Base-by-base conservation (phyloP, 2,888 invertebrate genomes). In the Mactromeris polynyma region DNA sequence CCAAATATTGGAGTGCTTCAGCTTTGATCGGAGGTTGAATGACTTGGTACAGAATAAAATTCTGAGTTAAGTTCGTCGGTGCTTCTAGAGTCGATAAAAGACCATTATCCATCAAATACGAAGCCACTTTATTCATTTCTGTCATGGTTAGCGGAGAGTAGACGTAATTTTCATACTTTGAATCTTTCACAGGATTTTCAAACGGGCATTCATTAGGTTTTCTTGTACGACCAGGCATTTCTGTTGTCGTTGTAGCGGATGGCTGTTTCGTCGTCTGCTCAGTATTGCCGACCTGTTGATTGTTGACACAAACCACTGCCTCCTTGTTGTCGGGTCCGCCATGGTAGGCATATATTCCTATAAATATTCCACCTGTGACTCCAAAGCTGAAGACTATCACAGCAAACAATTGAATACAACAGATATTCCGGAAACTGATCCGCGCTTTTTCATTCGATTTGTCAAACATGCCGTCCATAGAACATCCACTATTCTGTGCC, bases 1-100 rank as follows among this genome's bases (percentile, higher is more conserved):
- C 93, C 21, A 94, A 81, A 81, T 93, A 92, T 19, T 78, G 38
- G 11, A 94, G 78, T 11, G 93, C 93, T 26, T 87, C 91, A 14
- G 46, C 40, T 87, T 94, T 94, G 11, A 79, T 78, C 14, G 94
- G 94, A 7, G 93, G 92, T 58, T 83, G 81, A 2, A 94, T 81
- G 36, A 82, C 87, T 87, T 93, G 93, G 33, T 91, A 91, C 17
- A 91, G 85, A 64, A 94, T 92, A 40, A 91, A 93, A 21, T 85
- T 92, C 51, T 93, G 89, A 19, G 88, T 90, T 3, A 93, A 86
- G 33, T 83, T 69, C 33, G 83, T 81, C 4, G 90, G 90, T 46
- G 54, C 78, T 11, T 90, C 86, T 14, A 85, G 14, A 26, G 90
- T 89, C 26, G 91, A 79, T n/a, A 88, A 90, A 33, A 92, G 82